phyloP scores from a whole-genome alignment of 1,140 invertebrate genomes.

The Tetramorium simillimum region DNA sequence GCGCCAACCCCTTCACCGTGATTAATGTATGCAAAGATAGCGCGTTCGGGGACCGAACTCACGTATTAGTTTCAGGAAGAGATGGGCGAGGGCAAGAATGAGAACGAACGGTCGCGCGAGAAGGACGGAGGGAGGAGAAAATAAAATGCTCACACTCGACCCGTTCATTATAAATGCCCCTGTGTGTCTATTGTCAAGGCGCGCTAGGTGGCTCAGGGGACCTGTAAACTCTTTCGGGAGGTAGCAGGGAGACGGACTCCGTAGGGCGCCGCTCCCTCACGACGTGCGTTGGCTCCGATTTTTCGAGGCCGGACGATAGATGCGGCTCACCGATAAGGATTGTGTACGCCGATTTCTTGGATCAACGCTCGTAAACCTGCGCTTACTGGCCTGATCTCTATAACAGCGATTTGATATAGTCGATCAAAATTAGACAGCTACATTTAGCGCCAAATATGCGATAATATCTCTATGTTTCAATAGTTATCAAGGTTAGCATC shows the following conservation, averaged over 20 bases:
- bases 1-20: constrained; percentile 72
- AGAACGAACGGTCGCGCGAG: background rate
- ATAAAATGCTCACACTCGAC: constrained; percentile 63
- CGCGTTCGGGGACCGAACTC: constrained; percentile 42
- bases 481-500: background rate
- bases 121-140: constrained; percentile 24
- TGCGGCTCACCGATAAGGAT: constrained; percentile 65
- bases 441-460: background rate
- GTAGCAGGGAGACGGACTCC: constrained; percentile 63
- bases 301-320: constrained; percentile 56
- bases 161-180: constrained; percentile 74
- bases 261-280: constrained; percentile 68
- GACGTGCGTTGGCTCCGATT: constrained; percentile 54
- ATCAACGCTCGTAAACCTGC: too few relatives aligned
- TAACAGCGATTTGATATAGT: constrained; percentile 9
- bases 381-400: constrained; percentile 45
- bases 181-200: constrained; percentile 71
- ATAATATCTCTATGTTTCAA: background rate
- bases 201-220: constrained; percentile 61
- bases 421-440: background rate
- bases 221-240: constrained; percentile 68
- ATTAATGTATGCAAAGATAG: constrained; percentile 77
- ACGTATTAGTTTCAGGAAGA: constrained; percentile 65
- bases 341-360: constrained; percentile 68
- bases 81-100: background rate